Evolutionary conservation across 2,797 vertebrate species (phyloP), one percentile per base, ranked within the genome.

Genomic region (Antennarius maculatus): DNA sequence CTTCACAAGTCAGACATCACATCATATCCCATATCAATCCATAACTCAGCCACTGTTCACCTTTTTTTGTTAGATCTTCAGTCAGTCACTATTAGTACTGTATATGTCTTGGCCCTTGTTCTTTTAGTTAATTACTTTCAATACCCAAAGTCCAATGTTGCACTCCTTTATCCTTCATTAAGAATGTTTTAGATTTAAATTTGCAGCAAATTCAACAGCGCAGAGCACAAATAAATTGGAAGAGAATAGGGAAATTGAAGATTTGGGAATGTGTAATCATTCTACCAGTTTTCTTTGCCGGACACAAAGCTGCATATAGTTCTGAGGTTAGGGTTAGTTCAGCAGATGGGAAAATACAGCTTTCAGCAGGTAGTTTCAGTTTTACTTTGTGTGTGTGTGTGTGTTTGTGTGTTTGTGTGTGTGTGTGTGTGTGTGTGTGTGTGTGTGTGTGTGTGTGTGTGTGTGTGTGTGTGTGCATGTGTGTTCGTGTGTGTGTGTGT

Each of bases 81-180:
- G 89, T 89, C 82, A 89, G 87, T 90, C 88, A 83, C 68, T 64
- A 82, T 91, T 88, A 89, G 59, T 66, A 76, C 72, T 23, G 23
- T 23, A 23, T 23, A 80, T 74, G 81, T 80, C 80, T 84, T 81
- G 74, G 78, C 79, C 84, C 77, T 74, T 80, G 66, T 81, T 87
- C 79, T 45, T 72, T 83, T 66, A 78, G 76, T 86, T 88, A 87
- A 89, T 90, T 80, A 66, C 77, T 87, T 82, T 74, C 79, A 86
- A 82, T 74, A 85, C 68, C 82, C 79, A 84, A 83, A 82, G 69
- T 81, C 81, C 80, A 71, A 77, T 86, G 83, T 87, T 86, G 82
- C 50, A 16, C 80, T 73, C 79, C 76, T 80, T 89, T 84, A 87
- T 80, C 76, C 72, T 83, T 86, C 79, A 85, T 83, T 85, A 87